Conservation (phyloP, 2,888 invertebrate genomes). For the Oligia latruncula region DNA sequence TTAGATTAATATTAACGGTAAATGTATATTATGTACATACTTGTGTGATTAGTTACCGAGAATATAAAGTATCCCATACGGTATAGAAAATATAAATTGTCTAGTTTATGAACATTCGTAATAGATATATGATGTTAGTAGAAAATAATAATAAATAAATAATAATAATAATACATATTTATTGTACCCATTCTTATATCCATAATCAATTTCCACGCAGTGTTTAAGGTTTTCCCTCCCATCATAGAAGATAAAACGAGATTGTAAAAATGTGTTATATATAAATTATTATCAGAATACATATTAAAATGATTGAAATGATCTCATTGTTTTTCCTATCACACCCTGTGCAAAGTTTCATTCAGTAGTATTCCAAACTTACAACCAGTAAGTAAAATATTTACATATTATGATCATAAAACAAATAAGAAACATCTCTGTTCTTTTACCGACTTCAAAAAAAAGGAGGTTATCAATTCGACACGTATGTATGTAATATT, state of each 20-base stretch:
- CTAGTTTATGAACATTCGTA: conserved; percentile 54
- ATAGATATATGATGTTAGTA: conserved; percentile 51
- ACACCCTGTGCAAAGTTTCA: not conserved
- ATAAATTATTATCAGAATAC: conserved; percentile 86
- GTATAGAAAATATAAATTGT: conserved; percentile 44
- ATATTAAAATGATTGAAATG: conserved; percentile 79
- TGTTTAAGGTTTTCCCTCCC: conserved; percentile 42
- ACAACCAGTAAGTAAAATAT: not conserved
- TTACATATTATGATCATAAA: not conserved
- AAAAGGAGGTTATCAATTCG: too few species aligned
- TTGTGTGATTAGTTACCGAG: conserved; percentile 72
- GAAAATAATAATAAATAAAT: conserved; percentile 29
- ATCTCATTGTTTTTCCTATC: conserved; percentile 51
- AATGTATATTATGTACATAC: conserved; percentile 85
- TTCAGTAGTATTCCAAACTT: not conserved
- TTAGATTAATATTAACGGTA: conserved; percentile 65
- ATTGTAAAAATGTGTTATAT: conserved; percentile 84
- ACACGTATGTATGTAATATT: too few species aligned
- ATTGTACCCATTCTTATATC: conserved; percentile 27
- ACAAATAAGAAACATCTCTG: not conserved
- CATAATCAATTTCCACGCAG: conserved; percentile 32
- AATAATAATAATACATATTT: conserved; percentile 38
- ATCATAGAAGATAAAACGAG: conserved; percentile 53
- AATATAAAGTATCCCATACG: conserved; percentile 36
- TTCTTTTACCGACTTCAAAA: not conserved